Percentiles rank a stretch among this genome's conserved stretches.
Conservation (phyloP, 2,113 vertebrate genomes). For the Clarias magur region DNA sequence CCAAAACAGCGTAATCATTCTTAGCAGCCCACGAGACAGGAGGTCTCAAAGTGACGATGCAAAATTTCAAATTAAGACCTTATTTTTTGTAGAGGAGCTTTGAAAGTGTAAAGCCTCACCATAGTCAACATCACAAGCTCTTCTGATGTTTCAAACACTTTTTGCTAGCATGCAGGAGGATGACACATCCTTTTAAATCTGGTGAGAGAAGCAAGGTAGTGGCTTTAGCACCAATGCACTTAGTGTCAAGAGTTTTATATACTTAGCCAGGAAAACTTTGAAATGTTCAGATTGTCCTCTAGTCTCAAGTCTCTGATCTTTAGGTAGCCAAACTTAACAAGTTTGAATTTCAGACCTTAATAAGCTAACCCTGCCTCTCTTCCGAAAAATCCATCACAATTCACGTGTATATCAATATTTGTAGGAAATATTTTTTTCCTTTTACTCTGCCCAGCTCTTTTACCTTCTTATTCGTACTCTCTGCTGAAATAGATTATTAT, state of each 20-base stretch:
- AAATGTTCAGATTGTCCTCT: neutral
- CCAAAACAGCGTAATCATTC: conserved; percentile 66
- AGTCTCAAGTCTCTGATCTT: neutral
- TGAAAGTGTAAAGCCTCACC: conserved; percentile 36
- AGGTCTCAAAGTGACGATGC: conserved; percentile 63
- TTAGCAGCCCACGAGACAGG: conserved; percentile 54
- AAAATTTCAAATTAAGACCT: conserved; percentile 63
- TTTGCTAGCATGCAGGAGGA: conserved; percentile 3
- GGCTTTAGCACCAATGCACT: conserved; percentile 20
- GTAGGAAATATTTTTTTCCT: too few species aligned
- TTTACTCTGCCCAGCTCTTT: neutral
- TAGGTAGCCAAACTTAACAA: neutral
- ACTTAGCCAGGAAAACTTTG: conserved; percentile 8
- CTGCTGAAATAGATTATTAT: neutral
- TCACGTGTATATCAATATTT: neutral
- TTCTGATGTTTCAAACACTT: conserved; percentile 38
- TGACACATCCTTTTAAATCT: conserved; percentile 20
- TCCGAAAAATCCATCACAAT: neutral
- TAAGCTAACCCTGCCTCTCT: neutral
- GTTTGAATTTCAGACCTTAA: neutral
- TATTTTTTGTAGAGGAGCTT: conserved; percentile 44
- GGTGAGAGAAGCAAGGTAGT: conserved; percentile 14
- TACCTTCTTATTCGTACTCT: neutral
- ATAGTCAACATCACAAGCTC: conserved; percentile 25
- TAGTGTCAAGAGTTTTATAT: conserved; percentile 31